Conservation (phyloP, 1,140 invertebrate genomes). For the Saccostrea echinata region DNA sequence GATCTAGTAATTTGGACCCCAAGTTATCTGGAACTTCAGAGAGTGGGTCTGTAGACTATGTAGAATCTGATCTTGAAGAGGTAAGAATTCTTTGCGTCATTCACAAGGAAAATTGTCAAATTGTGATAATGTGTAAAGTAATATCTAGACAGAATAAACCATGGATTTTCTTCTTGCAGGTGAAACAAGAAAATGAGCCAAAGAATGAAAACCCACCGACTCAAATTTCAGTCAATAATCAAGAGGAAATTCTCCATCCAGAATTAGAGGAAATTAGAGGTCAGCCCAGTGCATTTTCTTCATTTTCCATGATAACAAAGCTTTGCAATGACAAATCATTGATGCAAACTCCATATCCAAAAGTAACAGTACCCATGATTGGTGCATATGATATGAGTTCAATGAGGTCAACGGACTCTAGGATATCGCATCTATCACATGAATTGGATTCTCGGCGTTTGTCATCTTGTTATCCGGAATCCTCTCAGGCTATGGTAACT, state of each 20-base stretch:
- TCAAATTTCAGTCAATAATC: slow-evolving; percentile 67
- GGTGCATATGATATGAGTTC: slow-evolving; percentile 70
- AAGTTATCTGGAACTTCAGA: slow-evolving; percentile 30
- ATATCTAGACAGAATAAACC: no score
- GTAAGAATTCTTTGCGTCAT: background rate
- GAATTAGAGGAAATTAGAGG: slow-evolving; percentile 73
- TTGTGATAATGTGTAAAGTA: background rate
- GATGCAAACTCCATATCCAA: slow-evolving; percentile 63
- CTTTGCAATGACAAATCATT: slow-evolving; percentile 74
- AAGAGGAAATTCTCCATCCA: slow-evolving; percentile 73
- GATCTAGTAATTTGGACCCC: slow-evolving; percentile 6
- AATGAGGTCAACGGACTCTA: slow-evolving; percentile 71
- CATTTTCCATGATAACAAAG: slow-evolving; percentile 73
- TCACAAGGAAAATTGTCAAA: background rate
- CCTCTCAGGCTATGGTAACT: slow-evolving; percentile 64
- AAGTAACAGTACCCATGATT: slow-evolving; percentile 62
- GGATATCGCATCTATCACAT: slow-evolving; percentile 66
- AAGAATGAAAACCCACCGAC: slow-evolving; percentile 45
- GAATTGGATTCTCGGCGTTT: slow-evolving; percentile 72
- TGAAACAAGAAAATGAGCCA: slow-evolving; percentile 5
- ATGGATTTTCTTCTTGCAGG: background rate
- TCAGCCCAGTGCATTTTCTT: slow-evolving; percentile 68
- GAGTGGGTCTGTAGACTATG: slow-evolving; percentile 7
- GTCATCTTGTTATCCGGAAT: slow-evolving; percentile 69
- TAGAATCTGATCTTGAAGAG: slow-evolving; percentile 23